These are phyloP conservation scores for Amphipyra tragopoginis DNA, from an alignment of 2,888 invertebrate genomes.

Conservation along the genomic window DNA sequence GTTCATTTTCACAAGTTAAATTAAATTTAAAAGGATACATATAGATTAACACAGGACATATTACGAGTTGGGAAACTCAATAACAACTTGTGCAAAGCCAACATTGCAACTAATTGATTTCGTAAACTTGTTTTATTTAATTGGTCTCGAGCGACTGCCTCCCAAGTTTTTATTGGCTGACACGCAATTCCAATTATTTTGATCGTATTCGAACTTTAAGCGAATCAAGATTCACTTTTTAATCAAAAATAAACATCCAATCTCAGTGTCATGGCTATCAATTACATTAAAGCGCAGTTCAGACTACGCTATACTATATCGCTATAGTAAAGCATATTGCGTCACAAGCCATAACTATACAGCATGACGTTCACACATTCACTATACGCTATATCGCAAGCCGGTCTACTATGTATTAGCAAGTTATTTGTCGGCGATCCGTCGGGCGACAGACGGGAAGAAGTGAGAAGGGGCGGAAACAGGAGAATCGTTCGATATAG, in stretches of 20 bases:
- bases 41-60: conserved; percentile 64
- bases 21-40: conserved; percentile 56
- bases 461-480: too few relatives aligned
- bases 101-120: conserved; percentile 84
- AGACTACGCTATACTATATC: too few relatives aligned
- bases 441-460: too few relatives aligned
- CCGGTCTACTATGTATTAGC: too few relatives aligned
- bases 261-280: conserved; percentile 27
- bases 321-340: too few relatives aligned
- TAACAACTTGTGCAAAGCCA: conserved; percentile 80
- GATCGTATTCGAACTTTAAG: conserved; percentile 59
- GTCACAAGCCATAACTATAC: too few relatives aligned
- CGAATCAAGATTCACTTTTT: conserved; percentile 49
- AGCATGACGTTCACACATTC: too few relatives aligned
- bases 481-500: too few relatives aligned
- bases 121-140: conserved; percentile 83
- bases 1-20: conserved; percentile 41
- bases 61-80: conserved; percentile 78
- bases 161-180: conserved; percentile 76
- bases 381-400: too few relatives aligned
- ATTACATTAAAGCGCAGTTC: too few relatives aligned
- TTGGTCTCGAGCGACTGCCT: conserved; percentile 72
- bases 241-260: conserved; percentile 44
- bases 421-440: too few relatives aligned
- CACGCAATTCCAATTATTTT: conserved; percentile 70